Conservation (phyloP, 2,113 vertebrate species). For the Alouatta palliata region DNA sequence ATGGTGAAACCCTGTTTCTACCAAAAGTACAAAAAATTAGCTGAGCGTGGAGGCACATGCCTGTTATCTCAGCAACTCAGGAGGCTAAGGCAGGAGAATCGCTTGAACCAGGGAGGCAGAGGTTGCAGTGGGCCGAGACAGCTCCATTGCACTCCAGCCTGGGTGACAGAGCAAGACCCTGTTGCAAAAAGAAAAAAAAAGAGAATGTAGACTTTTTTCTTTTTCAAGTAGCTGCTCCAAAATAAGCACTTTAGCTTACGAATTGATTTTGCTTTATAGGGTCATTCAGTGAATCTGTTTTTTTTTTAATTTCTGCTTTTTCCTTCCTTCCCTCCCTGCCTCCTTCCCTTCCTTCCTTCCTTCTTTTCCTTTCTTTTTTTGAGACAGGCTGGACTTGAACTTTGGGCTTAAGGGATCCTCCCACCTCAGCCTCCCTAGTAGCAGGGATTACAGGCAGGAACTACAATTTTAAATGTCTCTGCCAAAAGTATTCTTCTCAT, state of each 20-base stretch:
- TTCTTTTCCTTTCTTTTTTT: not conserved
- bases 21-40: not conserved
- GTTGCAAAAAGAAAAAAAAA: not conserved
- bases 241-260: not conserved
- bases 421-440: not conserved
- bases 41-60: too few species aligned
- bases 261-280: not conserved
- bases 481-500: not conserved
- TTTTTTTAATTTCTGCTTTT: not conserved
- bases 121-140: not conserved
- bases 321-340: not conserved
- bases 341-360: too few species aligned
- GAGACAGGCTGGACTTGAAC: not conserved
- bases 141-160: not conserved
- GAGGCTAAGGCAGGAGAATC: not conserved
- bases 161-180: not conserved
- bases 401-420: not conserved
- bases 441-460: not conserved
- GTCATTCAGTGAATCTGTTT: not conserved
- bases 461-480: not conserved
- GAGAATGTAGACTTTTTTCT: not conserved
- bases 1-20: not conserved
- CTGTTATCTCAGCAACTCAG: not conserved
- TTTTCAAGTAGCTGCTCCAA: not conserved
- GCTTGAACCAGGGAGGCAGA: not conserved